Base-by-base conservation (phyloP, 2,888 invertebrate genomes). In the Lasius fuliginosus region DNA sequence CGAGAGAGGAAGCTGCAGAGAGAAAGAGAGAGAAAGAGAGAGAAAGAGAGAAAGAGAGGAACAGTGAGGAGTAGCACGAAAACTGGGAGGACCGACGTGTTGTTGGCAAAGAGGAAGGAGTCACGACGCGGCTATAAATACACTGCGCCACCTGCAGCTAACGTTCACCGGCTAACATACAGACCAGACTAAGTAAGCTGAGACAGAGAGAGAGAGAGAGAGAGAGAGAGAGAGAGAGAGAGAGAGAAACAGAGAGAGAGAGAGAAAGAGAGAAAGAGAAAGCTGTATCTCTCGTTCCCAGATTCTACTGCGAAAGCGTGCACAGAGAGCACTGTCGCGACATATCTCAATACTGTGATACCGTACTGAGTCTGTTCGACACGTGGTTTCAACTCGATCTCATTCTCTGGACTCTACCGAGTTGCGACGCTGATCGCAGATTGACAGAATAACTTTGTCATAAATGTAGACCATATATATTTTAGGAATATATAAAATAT, bases 81-180 rank as follows among this genome's bases (percentile, higher is more conserved):
- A 83, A 75, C 67, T 69, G 30, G 62, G 74, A 85, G 73, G 77
- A 73, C 62, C 82, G 69, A 60, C 76, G 83, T 82, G 86, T 86
- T 86, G 90, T 89, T 83, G 85, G 88, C 87, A 89, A 91, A 91
- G 91, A 93, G 92, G 91, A 93, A 93, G 92, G 90, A 93, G 93
- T 94, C 94, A 94, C 94, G 94, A 89, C 91, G 89, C 88, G 91
- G 91, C 94, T 92, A 93, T 94, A 94, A 94, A 94, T 94, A 94
- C 91, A 89, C 82, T 84, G 93, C 92, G 87, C 93, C 94, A 94
- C 92, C 92, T 94, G 94, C 93, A 92, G 86, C 92, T 93, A 93
- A 93, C 94, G 93, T 93, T 90, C 94, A 92, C 90, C 92, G 86
- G 89, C 77, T 77, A 77, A 77, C 90, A 84, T 90, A 92, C 62